phyloP scores from a whole-genome alignment of 2,888 invertebrate species.

The Nomada fabriciana region DNA sequence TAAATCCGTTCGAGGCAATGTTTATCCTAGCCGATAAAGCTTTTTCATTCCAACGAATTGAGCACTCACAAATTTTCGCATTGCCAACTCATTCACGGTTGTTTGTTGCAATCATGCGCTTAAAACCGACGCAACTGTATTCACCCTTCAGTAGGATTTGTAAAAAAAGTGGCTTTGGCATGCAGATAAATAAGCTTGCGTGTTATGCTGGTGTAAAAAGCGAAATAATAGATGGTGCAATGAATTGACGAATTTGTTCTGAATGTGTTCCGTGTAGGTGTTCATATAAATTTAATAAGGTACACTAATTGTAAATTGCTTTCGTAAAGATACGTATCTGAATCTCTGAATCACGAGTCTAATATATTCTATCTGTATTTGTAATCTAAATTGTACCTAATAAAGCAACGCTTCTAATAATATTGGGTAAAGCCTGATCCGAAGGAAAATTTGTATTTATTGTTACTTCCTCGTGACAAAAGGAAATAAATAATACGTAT shows the following conservation, averaged over 20 bases:
- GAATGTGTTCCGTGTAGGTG: not conserved
- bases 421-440: too few species aligned
- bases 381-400: too few species aligned
- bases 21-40: not conserved
- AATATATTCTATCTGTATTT: not conserved
- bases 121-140: not conserved
- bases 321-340: not conserved
- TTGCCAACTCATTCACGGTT: not conserved
- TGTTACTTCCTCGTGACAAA: too few species aligned
- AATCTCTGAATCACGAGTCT: not conserved
- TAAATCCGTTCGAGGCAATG: not conserved
- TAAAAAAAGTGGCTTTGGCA: not conserved
- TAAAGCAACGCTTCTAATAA: too few species aligned
- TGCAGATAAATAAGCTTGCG: not conserved
- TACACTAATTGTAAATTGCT: not conserved
- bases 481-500: too few species aligned
- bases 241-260: not conserved
- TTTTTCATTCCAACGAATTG: not conserved
- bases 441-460: too few species aligned
- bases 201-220: not conserved
- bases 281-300: too few species aligned
- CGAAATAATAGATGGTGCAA: constrained; percentile 6
- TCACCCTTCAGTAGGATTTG: not conserved
- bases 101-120: constrained; percentile 6
- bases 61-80: not conserved